Percentiles rank a stretch among this genome's conserved stretches.
Evolutionary conservation across 2,888 invertebrate genomes (phyloP).

Genomic region (Agriotes lineatus): DNA sequence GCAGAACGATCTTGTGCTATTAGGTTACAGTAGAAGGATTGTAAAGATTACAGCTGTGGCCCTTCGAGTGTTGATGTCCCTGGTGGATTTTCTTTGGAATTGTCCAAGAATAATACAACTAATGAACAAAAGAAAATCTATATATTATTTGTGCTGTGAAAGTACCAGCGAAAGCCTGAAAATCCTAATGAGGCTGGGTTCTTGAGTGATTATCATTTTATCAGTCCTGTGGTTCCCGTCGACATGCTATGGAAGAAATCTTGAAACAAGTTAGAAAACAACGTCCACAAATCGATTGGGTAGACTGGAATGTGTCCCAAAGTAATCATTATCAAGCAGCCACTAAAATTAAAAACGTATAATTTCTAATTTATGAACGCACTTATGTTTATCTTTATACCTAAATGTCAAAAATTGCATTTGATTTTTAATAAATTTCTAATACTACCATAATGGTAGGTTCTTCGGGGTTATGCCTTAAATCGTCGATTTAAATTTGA

Average conservation of each 20-base stretch:
- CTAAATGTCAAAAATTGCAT: no score
- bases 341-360: no score
- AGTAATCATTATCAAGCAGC: no score
- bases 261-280: slow-evolving; percentile 67
- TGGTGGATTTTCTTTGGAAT: slow-evolving; percentile 64
- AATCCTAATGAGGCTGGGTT: slow-evolving; percentile 72
- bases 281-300: no score
- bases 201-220: slow-evolving; percentile 87
- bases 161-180: slow-evolving; percentile 66
- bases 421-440: no score
- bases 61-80: slow-evolving; percentile 58
- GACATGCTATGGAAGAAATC: slow-evolving; percentile 76
- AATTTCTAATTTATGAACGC: no score
- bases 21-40: slow-evolving; percentile 67
- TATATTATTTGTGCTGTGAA: slow-evolving; percentile 84
- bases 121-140: slow-evolving; percentile 66
- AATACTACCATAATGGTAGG: no score
- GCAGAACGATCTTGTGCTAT: slow-evolving; percentile 71
- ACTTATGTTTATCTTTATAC: no score
- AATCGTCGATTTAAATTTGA: no score
- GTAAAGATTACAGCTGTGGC: slow-evolving; percentile 54
- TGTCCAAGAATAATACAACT: slow-evolving; percentile 36
- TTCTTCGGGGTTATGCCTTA: no score
- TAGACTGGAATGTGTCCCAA: no score
- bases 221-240: slow-evolving; percentile 83